A percentile compares a stretch with the other conserved stretches of the same genome.
Conservation (phyloP, 2,797 vertebrate genomes). For the Acanthurus tractus region DNA sequence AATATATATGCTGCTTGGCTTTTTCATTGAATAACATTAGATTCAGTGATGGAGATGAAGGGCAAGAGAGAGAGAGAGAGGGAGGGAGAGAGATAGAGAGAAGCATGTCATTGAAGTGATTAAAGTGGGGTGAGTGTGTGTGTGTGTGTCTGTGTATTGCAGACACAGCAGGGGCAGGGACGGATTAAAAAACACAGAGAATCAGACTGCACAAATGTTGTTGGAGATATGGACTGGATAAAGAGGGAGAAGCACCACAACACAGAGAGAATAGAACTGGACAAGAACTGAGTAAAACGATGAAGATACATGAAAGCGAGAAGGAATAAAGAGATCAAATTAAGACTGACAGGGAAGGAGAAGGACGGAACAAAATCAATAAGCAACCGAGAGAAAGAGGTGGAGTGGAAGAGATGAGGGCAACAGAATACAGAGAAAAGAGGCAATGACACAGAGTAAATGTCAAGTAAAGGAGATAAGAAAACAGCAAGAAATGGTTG, state of each 20-base stretch:
- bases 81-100: conserved; percentile 18
- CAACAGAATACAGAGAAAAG: conserved; percentile 29
- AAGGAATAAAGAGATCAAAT: conserved; percentile 24
- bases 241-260: conserved; percentile 5
- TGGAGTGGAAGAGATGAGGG: conserved; percentile 11
- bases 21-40: conserved; percentile 44
- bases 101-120: conserved; percentile 71
- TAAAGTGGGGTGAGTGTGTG: conserved; percentile 54
- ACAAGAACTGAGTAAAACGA: not conserved
- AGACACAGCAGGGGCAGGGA: conserved; percentile 49
- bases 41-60: conserved; percentile 57
- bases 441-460: not conserved
- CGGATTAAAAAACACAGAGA: conserved; percentile 58
- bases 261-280: not conserved
- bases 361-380: conserved; percentile 24
- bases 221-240: conserved; percentile 31
- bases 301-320: not conserved
- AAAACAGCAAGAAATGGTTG: not conserved
- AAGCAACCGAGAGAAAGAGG: conserved; percentile 29
- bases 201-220: conserved; percentile 31
- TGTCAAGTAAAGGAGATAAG: not conserved
- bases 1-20: conserved; percentile 40
- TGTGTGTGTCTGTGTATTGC: conserved; percentile 35
- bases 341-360: conserved; percentile 13
- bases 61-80: conserved; percentile 28